Conservation (phyloP, 2,888 invertebrate genomes). For the Macroteleia sp. region DNA sequence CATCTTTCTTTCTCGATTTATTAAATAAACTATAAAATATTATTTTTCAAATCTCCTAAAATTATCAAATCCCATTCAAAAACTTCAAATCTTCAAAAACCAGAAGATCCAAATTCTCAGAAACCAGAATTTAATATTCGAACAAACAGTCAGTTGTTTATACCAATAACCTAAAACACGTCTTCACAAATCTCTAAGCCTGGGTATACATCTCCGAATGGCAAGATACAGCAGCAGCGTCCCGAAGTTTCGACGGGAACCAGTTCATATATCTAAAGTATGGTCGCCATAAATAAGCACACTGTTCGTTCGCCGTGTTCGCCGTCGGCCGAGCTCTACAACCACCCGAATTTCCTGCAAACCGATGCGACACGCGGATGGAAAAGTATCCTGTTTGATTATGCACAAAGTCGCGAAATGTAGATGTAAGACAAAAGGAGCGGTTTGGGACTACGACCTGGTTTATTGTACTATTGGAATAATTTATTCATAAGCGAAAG, state of each 20-base stretch:
- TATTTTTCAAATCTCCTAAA: too few species aligned
- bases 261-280: constrained; percentile 84
- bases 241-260: constrained; percentile 84
- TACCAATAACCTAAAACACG: constrained; percentile 73
- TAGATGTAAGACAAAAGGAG: constrained; percentile 51
- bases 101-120: too few species aligned
- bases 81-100: too few species aligned
- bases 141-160: constrained; percentile 42
- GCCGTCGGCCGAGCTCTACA: constrained; percentile 75
- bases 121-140: too few species aligned
- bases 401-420: constrained; percentile 46
- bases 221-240: constrained; percentile 79
- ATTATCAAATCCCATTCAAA: too few species aligned
- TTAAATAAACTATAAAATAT: too few species aligned
- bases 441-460: too few species aligned
- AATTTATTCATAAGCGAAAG: neutral
- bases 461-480: too few species aligned
- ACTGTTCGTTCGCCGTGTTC: constrained; percentile 82
- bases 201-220: constrained; percentile 82
- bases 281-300: constrained; percentile 84
- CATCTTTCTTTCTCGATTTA: too few species aligned
- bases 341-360: constrained; percentile 58
- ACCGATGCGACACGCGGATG: constrained; percentile 44
- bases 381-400: constrained; percentile 54
- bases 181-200: constrained; percentile 80